These are phyloP conservation scores for Clitarchus hookeri DNA, from an alignment of 2,888 invertebrate genomes.

Conservation along the genomic window DNA sequence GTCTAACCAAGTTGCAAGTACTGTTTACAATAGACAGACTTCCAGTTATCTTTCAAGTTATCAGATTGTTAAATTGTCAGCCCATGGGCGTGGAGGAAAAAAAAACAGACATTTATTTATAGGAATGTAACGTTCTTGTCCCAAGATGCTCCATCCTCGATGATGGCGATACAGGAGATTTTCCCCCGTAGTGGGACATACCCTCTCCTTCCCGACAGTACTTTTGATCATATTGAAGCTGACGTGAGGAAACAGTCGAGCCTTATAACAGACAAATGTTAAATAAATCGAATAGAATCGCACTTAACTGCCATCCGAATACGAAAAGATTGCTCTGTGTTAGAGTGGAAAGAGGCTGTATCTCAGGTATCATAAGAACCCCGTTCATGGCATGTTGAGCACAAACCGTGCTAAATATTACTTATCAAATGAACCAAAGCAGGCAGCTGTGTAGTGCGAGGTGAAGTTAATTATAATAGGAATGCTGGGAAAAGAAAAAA, in stretches of 20 bases:
- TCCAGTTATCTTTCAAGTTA: background rate
- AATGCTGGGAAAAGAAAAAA: background rate
- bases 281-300: background rate
- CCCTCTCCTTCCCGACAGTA: background rate
- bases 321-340: background rate
- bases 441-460: background rate
- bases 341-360: background rate
- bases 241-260: background rate
- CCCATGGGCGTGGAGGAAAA: background rate
- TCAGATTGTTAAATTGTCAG: background rate
- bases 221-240: background rate
- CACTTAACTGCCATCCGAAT: background rate
- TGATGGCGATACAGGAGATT: background rate
- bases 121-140: background rate
- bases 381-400: conserved; percentile 3
- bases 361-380: background rate
- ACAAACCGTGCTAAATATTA: background rate
- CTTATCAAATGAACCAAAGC: background rate
- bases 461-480: background rate
- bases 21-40: conserved; percentile 3
- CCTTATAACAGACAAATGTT: background rate
- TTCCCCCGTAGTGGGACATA: background rate
- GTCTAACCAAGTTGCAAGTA: background rate
- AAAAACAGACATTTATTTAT: background rate
- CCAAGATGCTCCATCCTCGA: background rate